Evolutionary conservation across 2,797 vertebrate genomes (phyloP), one percentile per base, ranked within the genome.

Genomic region (Rallus crepitans): DNA sequence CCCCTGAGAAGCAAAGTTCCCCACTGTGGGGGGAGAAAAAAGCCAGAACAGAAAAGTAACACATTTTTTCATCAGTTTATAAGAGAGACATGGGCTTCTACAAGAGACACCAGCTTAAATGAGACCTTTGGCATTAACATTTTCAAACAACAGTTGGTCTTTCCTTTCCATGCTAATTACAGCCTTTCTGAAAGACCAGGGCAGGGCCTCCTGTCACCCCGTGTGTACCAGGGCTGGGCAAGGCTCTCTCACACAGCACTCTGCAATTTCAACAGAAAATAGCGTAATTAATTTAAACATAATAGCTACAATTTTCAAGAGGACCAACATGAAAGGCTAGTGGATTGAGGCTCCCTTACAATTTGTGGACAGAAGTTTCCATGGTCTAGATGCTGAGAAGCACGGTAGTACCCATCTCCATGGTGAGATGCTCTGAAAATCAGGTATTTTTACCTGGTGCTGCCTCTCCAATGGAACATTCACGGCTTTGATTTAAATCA

Each of bases 211-310:
- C 82, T 39, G 39, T 53, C 89, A 75, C 75, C 53, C 33, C 0
- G 0, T 9, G 40, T 30, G 37, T 21, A 11, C 66, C 0, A 0
- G 57, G 75, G 71, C 45, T 39, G 82, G 84, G 52, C 71, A 78
- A 75, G 50, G 53, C 47, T 65, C 57, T 45, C 68, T 86, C 15
- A 3, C 42, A 12, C 25, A 45, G 30, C 59, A 42, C 65, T 78
- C 71, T 52, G 59, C 72, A 89, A 78, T 91, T 94, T 69, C 19
- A 2, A 31, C 37, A 55, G 45, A 93, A 95, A 87, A 76, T 0
- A 73, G 19, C 57, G 23, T 81, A 45, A 95, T 96, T 96, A 91
- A 96, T 91, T 94, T 95, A 80, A 88, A 65, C 68, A 31, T 71
- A 87, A 96, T 89, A 87, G 79, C 71, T 89, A 81, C 76, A 69